A percentile compares a stretch with the other conserved stretches of the same genome.
Conservation (phyloP, 2,113 vertebrate genomes). For the Pangasianodon hypophthalmus region DNA sequence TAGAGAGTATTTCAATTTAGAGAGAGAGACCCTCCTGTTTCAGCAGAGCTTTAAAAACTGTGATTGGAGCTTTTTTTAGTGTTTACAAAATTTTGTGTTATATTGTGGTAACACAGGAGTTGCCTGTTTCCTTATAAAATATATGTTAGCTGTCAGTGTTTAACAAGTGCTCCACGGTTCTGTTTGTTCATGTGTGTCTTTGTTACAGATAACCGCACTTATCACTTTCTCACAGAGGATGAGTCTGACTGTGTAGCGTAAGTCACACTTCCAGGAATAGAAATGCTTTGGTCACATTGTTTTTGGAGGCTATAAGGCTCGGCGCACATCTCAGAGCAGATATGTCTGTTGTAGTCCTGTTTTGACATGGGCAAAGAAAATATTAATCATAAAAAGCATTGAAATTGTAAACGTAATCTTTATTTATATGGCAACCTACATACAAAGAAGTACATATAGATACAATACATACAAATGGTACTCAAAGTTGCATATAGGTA, state of each 20-base stretch:
- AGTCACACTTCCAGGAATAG: slow-evolving; percentile 48
- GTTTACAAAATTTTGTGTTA: not conserved
- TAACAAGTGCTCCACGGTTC: not conserved
- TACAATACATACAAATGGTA: not conserved
- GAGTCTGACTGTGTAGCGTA: slow-evolving; percentile 70
- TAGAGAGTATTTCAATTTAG: no score
- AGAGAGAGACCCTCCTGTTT: not conserved
- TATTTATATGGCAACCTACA: not conserved
- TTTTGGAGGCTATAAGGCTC: not conserved
- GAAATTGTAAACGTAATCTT: not conserved
- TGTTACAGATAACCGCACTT: slow-evolving; percentile 72
- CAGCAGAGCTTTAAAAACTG: not conserved
- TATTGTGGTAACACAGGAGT: not conserved
- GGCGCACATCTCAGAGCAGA: not conserved
- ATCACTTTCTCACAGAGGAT: slow-evolving; percentile 69
- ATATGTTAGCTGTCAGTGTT: not conserved
- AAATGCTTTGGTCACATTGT: not conserved
- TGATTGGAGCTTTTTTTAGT: not conserved
- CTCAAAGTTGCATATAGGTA: not conserved
- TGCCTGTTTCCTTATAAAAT: not conserved
- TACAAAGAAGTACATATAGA: not conserved
- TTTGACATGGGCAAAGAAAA: not conserved
- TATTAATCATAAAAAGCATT: not conserved
- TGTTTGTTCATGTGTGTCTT: not conserved
- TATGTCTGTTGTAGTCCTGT: not conserved